phyloP scores from a whole-genome alignment of 2,797 vertebrate genomes.

The Galaxias olidus region DNA sequence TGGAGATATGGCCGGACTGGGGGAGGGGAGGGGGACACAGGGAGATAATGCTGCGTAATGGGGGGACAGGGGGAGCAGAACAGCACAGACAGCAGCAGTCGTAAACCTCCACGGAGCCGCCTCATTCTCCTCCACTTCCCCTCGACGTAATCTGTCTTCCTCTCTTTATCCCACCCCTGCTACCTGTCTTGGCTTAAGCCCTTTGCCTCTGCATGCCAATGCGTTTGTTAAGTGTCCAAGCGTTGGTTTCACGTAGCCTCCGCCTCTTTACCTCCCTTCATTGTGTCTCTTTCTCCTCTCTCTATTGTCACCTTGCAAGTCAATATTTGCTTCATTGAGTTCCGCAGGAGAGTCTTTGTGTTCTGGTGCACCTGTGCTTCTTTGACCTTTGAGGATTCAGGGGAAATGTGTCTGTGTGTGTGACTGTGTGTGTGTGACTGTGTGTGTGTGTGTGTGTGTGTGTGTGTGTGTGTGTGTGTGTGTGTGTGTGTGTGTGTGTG shows the following conservation, averaged over 20 bases:
- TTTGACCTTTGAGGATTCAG: slow-evolving; percentile 25
- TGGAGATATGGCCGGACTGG: background rate
- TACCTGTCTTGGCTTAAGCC: background rate
- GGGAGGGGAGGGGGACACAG: too few species aligned
- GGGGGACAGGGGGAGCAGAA: background rate
- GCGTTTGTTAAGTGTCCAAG: too few species aligned
- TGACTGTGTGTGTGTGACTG: background rate
- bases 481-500: slow-evolving; percentile 34
- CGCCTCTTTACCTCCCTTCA: background rate
- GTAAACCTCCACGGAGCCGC: background rate
- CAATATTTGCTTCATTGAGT: slow-evolving; percentile 45
- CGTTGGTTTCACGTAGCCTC: slow-evolving; percentile 11
- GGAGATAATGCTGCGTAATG: background rate
- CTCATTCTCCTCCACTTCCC: background rate
- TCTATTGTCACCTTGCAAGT: slow-evolving; percentile 22
- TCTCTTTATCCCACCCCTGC: background rate
- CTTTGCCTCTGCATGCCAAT: background rate
- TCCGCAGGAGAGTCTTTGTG: slow-evolving; percentile 35
- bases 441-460: slow-evolving; percentile 15
- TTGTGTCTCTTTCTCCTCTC: background rate
- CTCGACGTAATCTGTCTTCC: background rate
- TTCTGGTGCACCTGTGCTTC: slow-evolving; percentile 51
- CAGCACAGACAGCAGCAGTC: background rate
- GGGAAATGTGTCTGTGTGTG: background rate
- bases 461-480: slow-evolving; percentile 24